Evolutionary conservation across 2,113 vertebrate species (phyloP), one percentile per base, ranked within the genome.

Genomic region (Otis tarda): DNA sequence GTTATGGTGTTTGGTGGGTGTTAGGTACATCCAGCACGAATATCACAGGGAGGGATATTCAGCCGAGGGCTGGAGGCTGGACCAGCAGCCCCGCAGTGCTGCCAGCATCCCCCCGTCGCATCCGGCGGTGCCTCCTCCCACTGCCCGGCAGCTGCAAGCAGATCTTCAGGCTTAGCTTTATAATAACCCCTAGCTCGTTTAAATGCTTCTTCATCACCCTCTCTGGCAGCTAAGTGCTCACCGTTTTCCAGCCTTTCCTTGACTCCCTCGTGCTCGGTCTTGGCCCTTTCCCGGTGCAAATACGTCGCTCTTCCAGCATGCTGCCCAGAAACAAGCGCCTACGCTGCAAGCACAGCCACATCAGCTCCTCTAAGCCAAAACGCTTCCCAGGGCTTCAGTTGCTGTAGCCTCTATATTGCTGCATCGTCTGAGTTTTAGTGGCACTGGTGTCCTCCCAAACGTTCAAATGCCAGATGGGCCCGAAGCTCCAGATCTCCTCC

Each of bases 391-490:
- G n/a, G 14, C 28, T 50, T 61, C 30, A 39, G 67, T 20, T 18
- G 23, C 31, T 60, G 19, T 3, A 71, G 50, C 12, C 15, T 11
- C 49, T 9, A 4, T 16, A n/a, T 11, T 60, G 43, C 81, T 60
- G 21, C 47, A 43, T 15, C 12, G 2, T 55, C 50, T 49, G 45
- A 61, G 14, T 35, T 92, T 79, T 31, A 43, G 27, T 30, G 39
- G 33, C 70, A 6, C 24, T 10, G 50, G 2, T 47, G 14, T 43
- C 45, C 7, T 56, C 31, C 28, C 2, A 1, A 45, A 31, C 30
- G 49, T 21, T 22, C 39, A 25, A 19, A 14, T 0, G 2, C 41
- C 0, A 1, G 18, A 23, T 13, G 24, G 12, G 21, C 25, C 35
- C 9, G 14, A 64, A 69, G 55, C 50, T 35, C 60, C 56, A 19